Conservation (phyloP, 35 echinoderm and acorn worm species). For the Lytechinus variegatus region DNA sequence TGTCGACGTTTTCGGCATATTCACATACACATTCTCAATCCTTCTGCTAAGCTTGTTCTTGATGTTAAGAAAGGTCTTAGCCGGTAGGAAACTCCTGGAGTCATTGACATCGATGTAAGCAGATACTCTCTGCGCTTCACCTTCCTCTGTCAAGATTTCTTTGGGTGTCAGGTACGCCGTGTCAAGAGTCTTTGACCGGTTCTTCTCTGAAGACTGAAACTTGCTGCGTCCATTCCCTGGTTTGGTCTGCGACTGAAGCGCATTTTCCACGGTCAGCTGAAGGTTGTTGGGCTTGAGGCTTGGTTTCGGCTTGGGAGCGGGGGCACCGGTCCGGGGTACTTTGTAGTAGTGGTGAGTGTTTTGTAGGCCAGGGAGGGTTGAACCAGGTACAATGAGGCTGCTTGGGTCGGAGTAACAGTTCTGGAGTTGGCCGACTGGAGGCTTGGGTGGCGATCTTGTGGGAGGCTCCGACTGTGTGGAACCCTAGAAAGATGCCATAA, state of each 20-base stretch:
- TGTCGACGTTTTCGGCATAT: constrained; percentile 36
- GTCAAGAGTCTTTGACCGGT: constrained; percentile 28
- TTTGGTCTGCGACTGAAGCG: background rate
- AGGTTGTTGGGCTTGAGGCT: constrained; percentile 28
- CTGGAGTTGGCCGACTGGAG: constrained; percentile 25
- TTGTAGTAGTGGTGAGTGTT: constrained; percentile 45
- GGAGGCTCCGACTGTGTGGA: constrained; percentile 44
- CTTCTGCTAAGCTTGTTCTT: constrained; percentile 30
- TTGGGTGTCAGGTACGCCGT: constrained; percentile 35
- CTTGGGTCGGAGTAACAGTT: constrained; percentile 31
- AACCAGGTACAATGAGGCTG: background rate
- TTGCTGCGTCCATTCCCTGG: background rate
- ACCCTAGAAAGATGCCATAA: background rate
- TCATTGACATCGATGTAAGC: constrained; percentile 43
- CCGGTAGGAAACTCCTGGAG: background rate
- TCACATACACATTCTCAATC: constrained; percentile 29
- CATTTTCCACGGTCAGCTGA: background rate
- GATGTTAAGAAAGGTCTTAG: background rate
- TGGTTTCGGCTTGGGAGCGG: background rate
- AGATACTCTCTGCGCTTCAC: background rate
- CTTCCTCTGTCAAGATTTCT: constrained; percentile 10
- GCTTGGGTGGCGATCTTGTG: constrained; percentile 26
- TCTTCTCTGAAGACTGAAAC: background rate
- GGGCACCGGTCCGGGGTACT: constrained; percentile 35
- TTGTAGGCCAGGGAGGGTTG: background rate